A percentile compares a stretch with the other conserved stretches of the same genome.
These are phyloP conservation scores for Eurosta solidaginis DNA, from an alignment of 1,140 invertebrate genomes.

Conservation along the genomic window DNA sequence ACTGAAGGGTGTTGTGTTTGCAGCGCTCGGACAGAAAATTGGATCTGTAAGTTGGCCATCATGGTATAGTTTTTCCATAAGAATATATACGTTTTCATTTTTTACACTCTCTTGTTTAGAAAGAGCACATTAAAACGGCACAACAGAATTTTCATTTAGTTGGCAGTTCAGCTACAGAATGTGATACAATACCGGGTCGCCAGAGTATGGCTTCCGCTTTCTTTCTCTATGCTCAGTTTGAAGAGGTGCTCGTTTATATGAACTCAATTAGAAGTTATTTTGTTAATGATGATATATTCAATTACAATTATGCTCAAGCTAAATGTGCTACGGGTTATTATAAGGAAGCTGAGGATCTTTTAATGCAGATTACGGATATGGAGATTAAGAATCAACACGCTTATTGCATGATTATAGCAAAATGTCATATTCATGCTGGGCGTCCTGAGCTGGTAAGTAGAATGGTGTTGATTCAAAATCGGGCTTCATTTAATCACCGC, in stretches of 20 bases:
- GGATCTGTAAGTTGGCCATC: constrained; percentile 73
- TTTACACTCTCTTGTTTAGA: constrained; percentile 62
- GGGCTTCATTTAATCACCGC: not conserved
- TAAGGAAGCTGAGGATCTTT: constrained; percentile 93
- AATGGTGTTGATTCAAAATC: not conserved
- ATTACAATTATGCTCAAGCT: constrained; percentile 96
- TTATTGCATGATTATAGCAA: constrained; percentile 85
- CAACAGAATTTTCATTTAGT: constrained; percentile 97
- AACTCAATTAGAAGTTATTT: constrained; percentile 97
- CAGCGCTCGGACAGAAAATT: constrained; percentile 88
- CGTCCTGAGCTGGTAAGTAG: constrained; percentile 47
- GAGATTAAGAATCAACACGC: constrained; percentile 84
- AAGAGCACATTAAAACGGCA: constrained; percentile 91
- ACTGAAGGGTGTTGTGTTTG: constrained; percentile 94
- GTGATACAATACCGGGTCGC: constrained; percentile 90
- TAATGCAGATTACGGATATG: constrained; percentile 84
- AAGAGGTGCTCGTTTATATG: constrained; percentile 94
- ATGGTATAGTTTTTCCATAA: not conserved
- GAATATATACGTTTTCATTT: no score
- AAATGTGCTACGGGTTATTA: constrained; percentile 91
- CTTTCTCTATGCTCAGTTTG: constrained; percentile 92
- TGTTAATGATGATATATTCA: constrained; percentile 94
- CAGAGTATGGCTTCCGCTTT: constrained; percentile 98
- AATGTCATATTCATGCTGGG: constrained; percentile 72
- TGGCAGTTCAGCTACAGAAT: constrained; percentile 93